Evolutionary conservation across 2,797 vertebrate species (phyloP).

Genomic region (Epinephelus awoara): DNA sequence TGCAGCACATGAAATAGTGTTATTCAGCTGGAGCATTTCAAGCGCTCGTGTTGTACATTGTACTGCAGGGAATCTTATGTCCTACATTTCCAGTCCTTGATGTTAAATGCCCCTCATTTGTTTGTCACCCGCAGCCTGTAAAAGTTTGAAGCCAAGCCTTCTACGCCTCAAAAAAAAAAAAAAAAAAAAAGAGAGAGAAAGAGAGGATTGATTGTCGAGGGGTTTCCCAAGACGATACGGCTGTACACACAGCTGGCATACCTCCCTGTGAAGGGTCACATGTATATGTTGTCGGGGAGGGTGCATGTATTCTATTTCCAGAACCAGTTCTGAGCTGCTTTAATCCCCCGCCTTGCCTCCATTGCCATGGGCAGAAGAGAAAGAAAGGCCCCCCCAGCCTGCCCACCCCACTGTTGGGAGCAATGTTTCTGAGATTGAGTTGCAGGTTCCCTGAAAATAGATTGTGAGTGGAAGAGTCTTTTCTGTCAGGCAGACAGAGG

Average conservation of each 20-base stretch:
- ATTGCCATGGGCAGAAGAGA: constrained; percentile 61
- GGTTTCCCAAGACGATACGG: constrained; percentile 55
- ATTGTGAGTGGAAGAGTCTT: constrained; percentile 73
- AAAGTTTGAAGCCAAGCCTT: constrained; percentile 34
- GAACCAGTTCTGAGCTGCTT: constrained; percentile 78
- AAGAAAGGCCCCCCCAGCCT: constrained; percentile 49
- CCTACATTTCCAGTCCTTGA: constrained; percentile 59
- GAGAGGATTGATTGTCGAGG: constrained; percentile 21
- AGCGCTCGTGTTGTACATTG: constrained; percentile 44
- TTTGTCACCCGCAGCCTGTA: constrained; percentile 21
- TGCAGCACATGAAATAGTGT: constrained; percentile 50
- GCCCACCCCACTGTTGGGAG: constrained; percentile 59
- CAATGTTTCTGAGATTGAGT: constrained; percentile 82
- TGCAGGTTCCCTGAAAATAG: constrained; percentile 86
- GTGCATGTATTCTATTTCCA: constrained; percentile 84
- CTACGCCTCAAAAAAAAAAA: not conserved
- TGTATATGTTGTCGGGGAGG: constrained; percentile 65
- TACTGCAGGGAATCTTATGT: constrained; percentile 64
- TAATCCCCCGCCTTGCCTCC: constrained; percentile 77
- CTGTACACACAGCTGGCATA: constrained; percentile 69
- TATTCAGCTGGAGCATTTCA: constrained; percentile 47
- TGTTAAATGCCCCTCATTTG: constrained; percentile 48
- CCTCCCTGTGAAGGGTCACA: constrained; percentile 53
- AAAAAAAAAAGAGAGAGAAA: no score
- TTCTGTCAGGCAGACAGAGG: constrained; percentile 70